Conservation (phyloP, 2,797 vertebrate species). For the Brachyrhaphis roseni region DNA sequence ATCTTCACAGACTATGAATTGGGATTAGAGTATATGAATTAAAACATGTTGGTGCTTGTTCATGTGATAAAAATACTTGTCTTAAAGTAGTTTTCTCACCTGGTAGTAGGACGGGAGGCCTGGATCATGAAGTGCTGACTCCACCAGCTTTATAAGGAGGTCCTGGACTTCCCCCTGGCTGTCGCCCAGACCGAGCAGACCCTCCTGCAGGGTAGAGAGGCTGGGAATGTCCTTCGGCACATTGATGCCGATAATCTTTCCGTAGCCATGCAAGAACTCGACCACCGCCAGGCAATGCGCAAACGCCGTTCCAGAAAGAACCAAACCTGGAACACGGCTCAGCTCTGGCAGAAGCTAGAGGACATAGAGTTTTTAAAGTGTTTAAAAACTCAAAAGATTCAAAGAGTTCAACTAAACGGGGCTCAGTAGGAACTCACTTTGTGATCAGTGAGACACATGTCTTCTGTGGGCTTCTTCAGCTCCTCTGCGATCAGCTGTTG, state of each 20-base stretch:
- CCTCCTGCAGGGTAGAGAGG: constrained; percentile 89
- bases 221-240: constrained; percentile 90
- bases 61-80: not conserved
- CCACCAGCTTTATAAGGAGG: constrained; percentile 88
- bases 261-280: constrained; percentile 93
- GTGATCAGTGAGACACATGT: constrained; percentile 96
- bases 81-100: constrained; percentile 70
- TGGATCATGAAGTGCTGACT: constrained; percentile 87
- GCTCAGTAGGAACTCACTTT: constrained; percentile 76
- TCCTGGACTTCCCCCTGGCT: constrained; percentile 89
- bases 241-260: constrained; percentile 90
- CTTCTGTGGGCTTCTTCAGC: constrained; percentile 94
- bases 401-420: not conserved
- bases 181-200: constrained; percentile 88
- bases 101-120: constrained; percentile 92
- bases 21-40: not conserved
- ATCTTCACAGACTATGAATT: constrained; percentile 90
- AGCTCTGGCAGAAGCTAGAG: constrained; percentile 88
- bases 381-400: not conserved
- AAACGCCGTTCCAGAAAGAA: constrained; percentile 89
- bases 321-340: constrained; percentile 88
- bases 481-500: constrained; percentile 94
- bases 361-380: constrained; percentile 4
- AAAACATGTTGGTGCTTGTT: not conserved
- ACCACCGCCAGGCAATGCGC: constrained; percentile 90